phyloP scores from a whole-genome alignment of 2,888 invertebrate species.

The Pristionchus arcanus region DNA sequence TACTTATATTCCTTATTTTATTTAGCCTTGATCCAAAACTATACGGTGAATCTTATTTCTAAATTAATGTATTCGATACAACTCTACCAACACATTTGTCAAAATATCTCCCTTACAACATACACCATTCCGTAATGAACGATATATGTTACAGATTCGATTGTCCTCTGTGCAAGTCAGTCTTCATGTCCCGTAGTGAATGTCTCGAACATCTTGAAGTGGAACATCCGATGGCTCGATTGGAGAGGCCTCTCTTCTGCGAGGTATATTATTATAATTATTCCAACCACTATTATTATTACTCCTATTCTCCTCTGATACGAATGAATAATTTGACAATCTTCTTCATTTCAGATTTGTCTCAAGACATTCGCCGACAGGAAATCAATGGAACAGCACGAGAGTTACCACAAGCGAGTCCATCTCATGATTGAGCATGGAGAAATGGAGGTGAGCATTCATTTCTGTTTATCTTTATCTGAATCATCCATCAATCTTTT shows the following conservation, averaged over 20 bases:
- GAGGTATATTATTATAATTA: constrained; percentile 63
- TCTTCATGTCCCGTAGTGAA: constrained; percentile 74
- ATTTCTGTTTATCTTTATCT: too few species aligned
- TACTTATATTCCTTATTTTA: not conserved
- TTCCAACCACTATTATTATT: not conserved
- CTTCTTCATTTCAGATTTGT: constrained; percentile 64
- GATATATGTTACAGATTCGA: constrained; percentile 66
- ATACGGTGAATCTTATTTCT: not conserved
- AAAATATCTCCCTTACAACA: not conserved
- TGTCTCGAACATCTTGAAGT: constrained; percentile 71
- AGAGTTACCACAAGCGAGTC: constrained; percentile 76
- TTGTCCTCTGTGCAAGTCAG: constrained; percentile 76
- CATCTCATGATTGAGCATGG: constrained; percentile 69
- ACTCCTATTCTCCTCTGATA: not conserved
- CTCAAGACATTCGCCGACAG: constrained; percentile 70
- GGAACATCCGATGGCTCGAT: constrained; percentile 69
- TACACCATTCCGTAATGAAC: not conserved
- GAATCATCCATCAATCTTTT: too few species aligned
- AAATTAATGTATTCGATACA: too few species aligned
- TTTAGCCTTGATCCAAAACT: not conserved
- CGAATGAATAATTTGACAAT: not conserved
- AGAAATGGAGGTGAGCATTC: constrained; percentile 63
- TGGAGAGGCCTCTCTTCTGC: constrained; percentile 73
- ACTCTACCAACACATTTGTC: not conserved
- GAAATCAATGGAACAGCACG: constrained; percentile 73